Evolutionary conservation across 2,888 invertebrate genomes (phyloP), one percentile per base, ranked within the genome.

Genomic region (Caenorhabditis wallacei): DNA sequence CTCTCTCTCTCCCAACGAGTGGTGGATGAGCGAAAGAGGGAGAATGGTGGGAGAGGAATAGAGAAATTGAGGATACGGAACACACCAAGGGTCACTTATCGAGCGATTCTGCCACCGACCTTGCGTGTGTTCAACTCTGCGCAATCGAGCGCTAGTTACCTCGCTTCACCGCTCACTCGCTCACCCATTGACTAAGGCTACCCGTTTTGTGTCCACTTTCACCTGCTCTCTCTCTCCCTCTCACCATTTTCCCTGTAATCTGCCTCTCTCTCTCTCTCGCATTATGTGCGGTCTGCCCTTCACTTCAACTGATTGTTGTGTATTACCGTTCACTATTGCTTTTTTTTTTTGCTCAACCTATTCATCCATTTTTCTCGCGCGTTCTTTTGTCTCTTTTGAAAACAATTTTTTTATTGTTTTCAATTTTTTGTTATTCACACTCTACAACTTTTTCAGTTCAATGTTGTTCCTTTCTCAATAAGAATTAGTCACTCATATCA

Each of bases 81-180:
- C 53, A 76, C 66, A 69, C 69, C 59, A 71, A 64, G 80, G 80
- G 80, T 80, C 80, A 74, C 80, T 74, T 80, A 74, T 80, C 74
- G 80, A 80, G 54, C 74, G 72, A 66, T 68, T 66, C 53, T 66
- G 66, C 79, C 79, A 66, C 74, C 69, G 80, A 24, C 80, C 80
- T 80, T 80, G 80, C 69, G 61, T 74, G 79, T 71, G 74, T 80
- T 74, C 74, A 74, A 80, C 80, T 80, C 80, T 74, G 72, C 80
- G 80, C 80, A 80, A 69, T 80, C 74, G 74, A 80, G 80, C 80
- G 69, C 80, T 80, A 80, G 74, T 74, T 80, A 80, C 80, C 72
- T 72, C 66, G 64, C 66, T 53, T 61, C 57, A 30, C 59, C 78
- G 61, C 53, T 56, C 71, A 24, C 59, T 24, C 68, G 48, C 59